Conservation (phyloP, 2,797 vertebrate genomes). For the Helostoma temminkii region DNA sequence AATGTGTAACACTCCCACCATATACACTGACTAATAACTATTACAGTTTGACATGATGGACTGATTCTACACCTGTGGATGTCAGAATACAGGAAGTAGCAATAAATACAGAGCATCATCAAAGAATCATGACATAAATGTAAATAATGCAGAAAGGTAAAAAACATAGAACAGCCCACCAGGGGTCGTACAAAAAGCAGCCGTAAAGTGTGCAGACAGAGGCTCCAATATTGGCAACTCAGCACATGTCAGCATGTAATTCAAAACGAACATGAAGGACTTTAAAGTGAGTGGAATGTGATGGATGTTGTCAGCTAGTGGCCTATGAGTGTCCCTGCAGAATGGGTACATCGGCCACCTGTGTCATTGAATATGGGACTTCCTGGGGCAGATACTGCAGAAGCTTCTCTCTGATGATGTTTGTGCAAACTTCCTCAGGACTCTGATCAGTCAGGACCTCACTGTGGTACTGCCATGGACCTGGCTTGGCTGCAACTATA, state of each 20-base stretch:
- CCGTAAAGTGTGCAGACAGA: too few species aligned
- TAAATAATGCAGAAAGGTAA: too few species aligned
- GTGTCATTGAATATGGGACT: slow-evolving; percentile 90
- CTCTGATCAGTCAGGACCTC: slow-evolving; percentile 92
- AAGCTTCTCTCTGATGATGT: slow-evolving; percentile 91
- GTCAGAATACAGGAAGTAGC: too few species aligned
- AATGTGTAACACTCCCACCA: too few species aligned
- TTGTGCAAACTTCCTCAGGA: slow-evolving; percentile 90
- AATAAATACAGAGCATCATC: too few species aligned
- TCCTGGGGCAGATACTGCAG: slow-evolving; percentile 92
- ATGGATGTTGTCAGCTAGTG: neutral
- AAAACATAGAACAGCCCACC: too few species aligned
- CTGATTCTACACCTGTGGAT: too few species aligned
- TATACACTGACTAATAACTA: neutral
- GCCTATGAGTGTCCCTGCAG: neutral
- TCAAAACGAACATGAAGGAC: neutral
- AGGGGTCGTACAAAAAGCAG: too few species aligned
- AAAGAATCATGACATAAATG: too few species aligned
- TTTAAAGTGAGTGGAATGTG: slow-evolving; percentile 24
- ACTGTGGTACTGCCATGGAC: slow-evolving; percentile 93
- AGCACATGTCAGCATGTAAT: slow-evolving; percentile 1
- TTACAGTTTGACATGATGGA: too few species aligned
- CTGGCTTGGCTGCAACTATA: slow-evolving; percentile 86
- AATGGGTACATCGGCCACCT: slow-evolving; percentile 79
- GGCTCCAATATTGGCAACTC: neutral